A percentile compares a stretch with the other conserved stretches of the same genome.
Conservation (phyloP, 2,113 vertebrate species). For the Myotis davidii region DNA sequence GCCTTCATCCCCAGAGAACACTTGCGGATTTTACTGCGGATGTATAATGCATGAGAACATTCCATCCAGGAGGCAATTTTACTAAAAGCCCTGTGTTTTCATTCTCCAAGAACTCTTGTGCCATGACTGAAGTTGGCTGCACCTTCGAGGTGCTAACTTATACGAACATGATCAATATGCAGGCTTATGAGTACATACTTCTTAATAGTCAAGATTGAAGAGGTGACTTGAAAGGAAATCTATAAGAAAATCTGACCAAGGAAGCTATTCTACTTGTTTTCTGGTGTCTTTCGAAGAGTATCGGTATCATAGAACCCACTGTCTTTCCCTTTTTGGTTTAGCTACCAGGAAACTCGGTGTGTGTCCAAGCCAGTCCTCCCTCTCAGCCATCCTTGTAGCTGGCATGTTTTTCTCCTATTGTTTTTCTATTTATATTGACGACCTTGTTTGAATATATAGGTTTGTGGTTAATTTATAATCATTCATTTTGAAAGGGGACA, state of each 20-base stretch:
- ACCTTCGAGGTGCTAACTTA: background rate
- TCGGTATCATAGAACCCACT: background rate
- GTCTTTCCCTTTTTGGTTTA: background rate
- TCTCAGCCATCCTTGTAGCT: background rate
- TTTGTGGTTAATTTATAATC: background rate
- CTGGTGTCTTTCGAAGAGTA: background rate
- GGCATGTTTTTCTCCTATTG: background rate
- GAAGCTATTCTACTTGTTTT: slow-evolving; percentile 20
- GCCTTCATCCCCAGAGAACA: slow-evolving; percentile 33
- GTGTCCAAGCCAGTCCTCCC: background rate
- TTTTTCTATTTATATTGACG: slow-evolving; percentile 16
- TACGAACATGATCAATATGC: background rate
- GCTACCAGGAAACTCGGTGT: background rate
- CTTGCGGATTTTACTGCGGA: background rate
- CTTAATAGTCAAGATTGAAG: background rate
- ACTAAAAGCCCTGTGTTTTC: slow-evolving; percentile 47
- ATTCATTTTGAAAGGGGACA: background rate
- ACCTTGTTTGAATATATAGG: background rate
- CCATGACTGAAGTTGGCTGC: background rate
- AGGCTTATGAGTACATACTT: background rate
- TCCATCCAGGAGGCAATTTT: background rate
- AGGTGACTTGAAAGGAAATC: background rate
- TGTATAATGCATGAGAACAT: background rate
- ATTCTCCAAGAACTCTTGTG: background rate
- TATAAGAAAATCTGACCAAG: background rate